Evolutionary conservation across 1,140 invertebrate species (phyloP), one percentile per base, ranked within the genome.

Genomic region (Pogonus chalceus): DNA sequence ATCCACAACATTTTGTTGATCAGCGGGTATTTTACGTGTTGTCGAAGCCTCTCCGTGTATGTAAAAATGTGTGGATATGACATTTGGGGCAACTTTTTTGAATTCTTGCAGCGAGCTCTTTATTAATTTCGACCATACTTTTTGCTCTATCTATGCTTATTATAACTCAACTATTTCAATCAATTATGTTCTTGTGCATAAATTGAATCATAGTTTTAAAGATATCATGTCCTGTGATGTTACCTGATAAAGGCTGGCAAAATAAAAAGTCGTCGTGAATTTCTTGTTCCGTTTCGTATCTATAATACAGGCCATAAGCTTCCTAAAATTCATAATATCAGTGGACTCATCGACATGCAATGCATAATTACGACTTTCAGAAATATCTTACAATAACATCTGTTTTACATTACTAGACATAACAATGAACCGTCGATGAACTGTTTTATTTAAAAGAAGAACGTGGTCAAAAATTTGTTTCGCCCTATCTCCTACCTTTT

Each of bases 91-190:
- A 35, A 35, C 31, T 9, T 35, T 35, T n/a, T 35, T n/a, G n/a
- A 35, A 35, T 35, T 35, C 31, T 35, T 35, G 31, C 18, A 48
- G n/a, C 21, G 20, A 18, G 46, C 23, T 2, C n/a, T 18, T 21
- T 23, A 52, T 37, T 37, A 37, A 2, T 54, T 59, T 50, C 60
- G 50, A 55, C 55, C 55, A 61, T 61, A 51, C n/a, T n/a, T n/a
- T n/a, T n/a, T n/a, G n/a, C n/a, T n/a, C n/a, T n/a, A n/a, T n/a
- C n/a, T n/a, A n/a, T 57, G 46, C 46, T 56, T 53, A 61, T 57
- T 22, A 57, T 55, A 57, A 59, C 55, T 37, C 57, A 59, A 20
- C 49, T 60, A 52, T 49, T 48, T 57, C 51, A 58, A 56, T 53
- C 53, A 47, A 61, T 55, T 52, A 21, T 52, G 16, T 52, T 52